phyloP scores from a whole-genome alignment of 2,888 invertebrate species.

The Epistrophe grossulariae region DNA sequence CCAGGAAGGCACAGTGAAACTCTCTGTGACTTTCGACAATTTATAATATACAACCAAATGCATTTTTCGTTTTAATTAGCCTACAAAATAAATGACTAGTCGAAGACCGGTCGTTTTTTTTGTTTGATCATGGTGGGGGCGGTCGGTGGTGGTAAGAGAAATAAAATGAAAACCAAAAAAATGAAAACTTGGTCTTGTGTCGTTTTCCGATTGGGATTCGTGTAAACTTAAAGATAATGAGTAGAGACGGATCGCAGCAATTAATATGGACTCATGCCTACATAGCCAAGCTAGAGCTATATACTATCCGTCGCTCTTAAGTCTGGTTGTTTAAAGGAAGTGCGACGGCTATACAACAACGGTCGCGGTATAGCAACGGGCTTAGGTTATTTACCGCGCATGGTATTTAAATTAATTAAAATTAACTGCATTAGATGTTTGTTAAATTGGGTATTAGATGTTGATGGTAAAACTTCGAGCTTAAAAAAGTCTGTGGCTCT shows the following conservation, averaged over 20 bases:
- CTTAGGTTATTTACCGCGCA: constrained; percentile 51
- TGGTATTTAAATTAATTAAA: constrained; percentile 75
- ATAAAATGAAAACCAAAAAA: background rate
- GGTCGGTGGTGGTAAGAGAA: background rate
- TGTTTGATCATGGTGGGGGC: background rate
- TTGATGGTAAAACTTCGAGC: constrained; percentile 48
- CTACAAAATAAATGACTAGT: constrained; percentile 67
- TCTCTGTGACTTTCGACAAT: constrained; percentile 55
- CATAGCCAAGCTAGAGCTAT: background rate
- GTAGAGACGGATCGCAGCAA: constrained; percentile 69
- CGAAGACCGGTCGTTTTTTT: constrained; percentile 7
- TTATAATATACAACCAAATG: constrained; percentile 59
- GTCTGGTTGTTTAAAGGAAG: background rate
- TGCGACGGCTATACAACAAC: background rate
- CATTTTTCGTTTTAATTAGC: constrained; percentile 76
- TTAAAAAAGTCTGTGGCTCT: constrained; percentile 37
- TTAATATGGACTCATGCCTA: constrained; percentile 66
- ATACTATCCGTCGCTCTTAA: background rate
- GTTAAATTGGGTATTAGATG: constrained; percentile 70
- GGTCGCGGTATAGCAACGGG: constrained; percentile 5
- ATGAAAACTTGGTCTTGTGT: constrained; percentile 57
- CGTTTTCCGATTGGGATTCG: constrained; percentile 70
- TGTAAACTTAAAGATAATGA: constrained; percentile 74
- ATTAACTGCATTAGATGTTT: constrained; percentile 73
- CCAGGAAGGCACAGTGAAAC: background rate